phyloP scores from a whole-genome alignment of 2,797 vertebrate species.

The Aulostomus chinensis region DNA sequence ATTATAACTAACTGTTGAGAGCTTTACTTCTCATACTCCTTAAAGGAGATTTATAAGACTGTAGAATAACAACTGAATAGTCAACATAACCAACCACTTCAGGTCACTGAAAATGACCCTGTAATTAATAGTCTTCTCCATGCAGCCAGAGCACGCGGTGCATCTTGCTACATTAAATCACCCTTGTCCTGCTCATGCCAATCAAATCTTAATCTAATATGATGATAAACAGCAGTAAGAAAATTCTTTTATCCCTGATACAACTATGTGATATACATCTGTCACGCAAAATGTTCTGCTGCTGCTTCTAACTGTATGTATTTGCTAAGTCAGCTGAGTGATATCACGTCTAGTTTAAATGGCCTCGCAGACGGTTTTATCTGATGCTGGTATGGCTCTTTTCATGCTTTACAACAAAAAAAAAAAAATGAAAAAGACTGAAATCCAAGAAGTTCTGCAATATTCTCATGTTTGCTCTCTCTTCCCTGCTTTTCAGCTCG shows the following conservation, averaged over 20 bases:
- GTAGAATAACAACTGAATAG: constrained; percentile 23
- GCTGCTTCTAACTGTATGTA: constrained; percentile 51
- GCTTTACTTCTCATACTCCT: constrained; percentile 27
- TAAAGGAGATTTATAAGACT: constrained; percentile 50
- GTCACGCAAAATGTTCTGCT: constrained; percentile 27
- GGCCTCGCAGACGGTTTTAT: constrained; percentile 81
- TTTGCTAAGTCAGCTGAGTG: constrained; percentile 48
- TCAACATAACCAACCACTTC: constrained; percentile 28
- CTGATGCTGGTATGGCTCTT: constrained; percentile 78
- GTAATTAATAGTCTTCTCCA: too few species aligned
- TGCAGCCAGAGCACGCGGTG: too few species aligned
- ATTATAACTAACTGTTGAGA: constrained; percentile 54
- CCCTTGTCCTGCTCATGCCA: constrained; percentile 14
- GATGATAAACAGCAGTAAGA: constrained; percentile 26
- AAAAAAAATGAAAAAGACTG: constrained; percentile 50
- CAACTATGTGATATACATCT: constrained; percentile 26
- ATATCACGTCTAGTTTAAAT: constrained; percentile 64
- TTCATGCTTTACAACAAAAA: constrained; percentile 80
- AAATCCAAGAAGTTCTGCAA: constrained; percentile 21
- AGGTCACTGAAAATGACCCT: constrained; percentile 19
- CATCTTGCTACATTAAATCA: constrained; percentile 29
- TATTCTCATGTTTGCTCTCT: background rate
- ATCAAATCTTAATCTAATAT: constrained; percentile 41
- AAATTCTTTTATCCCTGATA: constrained; percentile 27
- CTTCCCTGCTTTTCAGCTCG: too few species aligned